Evolutionary conservation across 2,113 vertebrate genomes (phyloP).

Genomic region (Marmota flaviventris): DNA sequence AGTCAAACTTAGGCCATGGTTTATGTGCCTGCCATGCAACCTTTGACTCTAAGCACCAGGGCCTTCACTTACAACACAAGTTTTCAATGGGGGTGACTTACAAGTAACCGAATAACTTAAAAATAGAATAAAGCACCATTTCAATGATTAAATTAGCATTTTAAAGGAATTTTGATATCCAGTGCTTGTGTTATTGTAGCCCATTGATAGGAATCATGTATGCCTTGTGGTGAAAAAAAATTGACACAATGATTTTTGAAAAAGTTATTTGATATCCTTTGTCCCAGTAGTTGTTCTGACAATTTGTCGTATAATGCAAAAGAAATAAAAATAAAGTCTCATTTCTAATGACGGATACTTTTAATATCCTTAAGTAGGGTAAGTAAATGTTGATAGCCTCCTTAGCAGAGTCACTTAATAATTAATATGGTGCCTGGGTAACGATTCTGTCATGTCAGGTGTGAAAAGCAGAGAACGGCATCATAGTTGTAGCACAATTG

Average conservation of each 20-base stretch:
- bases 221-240: not conserved
- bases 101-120: not conserved
- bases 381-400: not conserved
- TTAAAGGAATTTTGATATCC: not conserved
- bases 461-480: not conserved
- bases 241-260: not conserved
- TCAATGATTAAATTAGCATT: not conserved
- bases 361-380: not conserved
- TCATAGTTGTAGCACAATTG: rapidly evolving
- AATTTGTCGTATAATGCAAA: not conserved
- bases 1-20: not conserved
- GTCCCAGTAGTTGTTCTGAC: not conserved
- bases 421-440: not conserved
- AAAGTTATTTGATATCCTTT: not conserved
- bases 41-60: not conserved
- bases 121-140: not conserved
- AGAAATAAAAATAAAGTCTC: not conserved
- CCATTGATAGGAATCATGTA: too few relatives aligned
- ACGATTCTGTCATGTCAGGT: not conserved
- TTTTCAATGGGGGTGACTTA: rapidly evolving
- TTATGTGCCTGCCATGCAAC: not conserved
- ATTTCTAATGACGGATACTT: not conserved
- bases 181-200: not conserved
- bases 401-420: not conserved
- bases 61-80: not conserved